Percentiles rank a stretch among this genome's conserved stretches.
These are phyloP conservation scores for Ylistrum balloti DNA, from an alignment of 1,140 invertebrate species.

Conservation along the genomic window DNA sequence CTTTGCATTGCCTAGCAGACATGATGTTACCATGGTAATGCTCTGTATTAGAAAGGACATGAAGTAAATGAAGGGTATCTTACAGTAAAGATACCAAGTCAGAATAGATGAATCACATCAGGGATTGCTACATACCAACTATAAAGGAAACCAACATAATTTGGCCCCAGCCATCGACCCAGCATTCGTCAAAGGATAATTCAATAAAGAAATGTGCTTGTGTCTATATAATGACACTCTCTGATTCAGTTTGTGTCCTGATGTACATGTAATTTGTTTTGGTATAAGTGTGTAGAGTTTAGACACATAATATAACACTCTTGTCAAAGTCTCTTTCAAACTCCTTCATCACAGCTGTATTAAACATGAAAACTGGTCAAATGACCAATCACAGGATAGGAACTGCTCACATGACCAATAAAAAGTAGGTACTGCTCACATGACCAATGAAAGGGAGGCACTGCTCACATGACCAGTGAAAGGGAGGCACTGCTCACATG, in stretches of 20 bases:
- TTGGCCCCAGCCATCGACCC: not conserved
- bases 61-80: not conserved
- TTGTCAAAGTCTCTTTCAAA: not conserved
- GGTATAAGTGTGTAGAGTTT: not conserved
- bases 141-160: not conserved
- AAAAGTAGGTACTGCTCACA: too few species aligned
- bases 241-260: not conserved
- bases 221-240: not conserved
- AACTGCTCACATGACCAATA: too few species aligned
- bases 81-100: not conserved
- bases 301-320: not conserved
- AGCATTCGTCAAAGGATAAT: not conserved
- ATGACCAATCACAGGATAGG: too few species aligned
- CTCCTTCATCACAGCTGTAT: not conserved
- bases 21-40: not conserved
- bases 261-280: not conserved
- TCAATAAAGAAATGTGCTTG: constrained; percentile 14
- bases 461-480: too few species aligned
- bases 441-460: too few species aligned
- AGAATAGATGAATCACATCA: constrained; percentile 23
- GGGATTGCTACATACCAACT: not conserved
- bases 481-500: too few species aligned
- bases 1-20: not conserved
- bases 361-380: too few species aligned
- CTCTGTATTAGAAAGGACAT: not conserved